phyloP scores from a whole-genome alignment of 2,888 invertebrate genomes.

The Drosophila formosana region DNA sequence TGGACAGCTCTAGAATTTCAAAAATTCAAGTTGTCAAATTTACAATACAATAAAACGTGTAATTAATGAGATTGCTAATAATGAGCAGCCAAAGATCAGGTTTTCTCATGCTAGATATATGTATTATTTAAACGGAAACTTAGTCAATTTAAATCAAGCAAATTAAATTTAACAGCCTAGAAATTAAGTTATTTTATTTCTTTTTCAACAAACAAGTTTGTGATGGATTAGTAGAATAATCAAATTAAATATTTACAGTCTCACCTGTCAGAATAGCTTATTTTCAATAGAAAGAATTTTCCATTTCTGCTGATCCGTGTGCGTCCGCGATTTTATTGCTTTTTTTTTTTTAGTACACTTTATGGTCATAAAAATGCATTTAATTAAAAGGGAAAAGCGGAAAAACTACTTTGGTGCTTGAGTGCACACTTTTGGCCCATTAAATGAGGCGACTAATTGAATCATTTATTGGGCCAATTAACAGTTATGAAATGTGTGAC shows the following conservation, averaged over 20 bases:
- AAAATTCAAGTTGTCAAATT: not conserved
- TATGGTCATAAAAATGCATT: conserved; percentile 53
- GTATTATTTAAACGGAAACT: no score
- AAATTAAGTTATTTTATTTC: no score
- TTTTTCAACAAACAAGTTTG: not conserved
- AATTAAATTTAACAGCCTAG: no score
- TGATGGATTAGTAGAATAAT: not conserved
- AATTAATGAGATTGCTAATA: conserved; percentile 4
- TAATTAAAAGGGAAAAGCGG: conserved; percentile 40
- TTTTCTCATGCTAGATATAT: no score
- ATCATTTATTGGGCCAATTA: conserved; percentile 58
- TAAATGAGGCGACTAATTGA: conserved; percentile 68
- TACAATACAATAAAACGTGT: not conserved
- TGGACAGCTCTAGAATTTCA: conserved; percentile 8
- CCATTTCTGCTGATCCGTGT: conserved; percentile 1
- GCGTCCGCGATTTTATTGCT: conserved; percentile 29
- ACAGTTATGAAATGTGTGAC: conserved; percentile 44
- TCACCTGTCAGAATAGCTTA: not conserved
- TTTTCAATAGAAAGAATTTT: conserved; percentile 11
- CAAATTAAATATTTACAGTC: not conserved
- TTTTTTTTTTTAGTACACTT: conserved; percentile 23
- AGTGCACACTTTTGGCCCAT: conserved; percentile 33
- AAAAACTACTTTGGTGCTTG: conserved; percentile 33
- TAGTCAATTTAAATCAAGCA: no score
- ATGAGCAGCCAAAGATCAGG: not conserved